Percentiles rank a stretch among this genome's conserved stretches.
These are phyloP conservation scores for Drosophila meridiana DNA, from an alignment of 2,888 invertebrate species.

Conservation along the genomic window DNA sequence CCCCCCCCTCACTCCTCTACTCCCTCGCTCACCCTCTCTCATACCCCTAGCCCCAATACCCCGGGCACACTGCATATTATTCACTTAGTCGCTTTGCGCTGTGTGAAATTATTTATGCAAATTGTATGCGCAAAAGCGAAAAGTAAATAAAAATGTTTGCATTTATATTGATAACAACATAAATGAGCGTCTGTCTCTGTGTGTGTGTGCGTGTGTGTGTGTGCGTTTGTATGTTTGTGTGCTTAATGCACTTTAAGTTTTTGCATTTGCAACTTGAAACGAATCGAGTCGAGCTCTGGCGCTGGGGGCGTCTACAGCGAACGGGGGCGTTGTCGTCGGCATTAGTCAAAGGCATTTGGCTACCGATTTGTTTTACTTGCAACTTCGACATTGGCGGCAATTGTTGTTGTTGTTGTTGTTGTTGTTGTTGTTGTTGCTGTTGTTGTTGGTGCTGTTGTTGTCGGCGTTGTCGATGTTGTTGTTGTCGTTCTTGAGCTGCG, in stretches of 20 bases:
- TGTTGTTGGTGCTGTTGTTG: conserved; percentile 21
- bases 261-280: conserved; percentile 69
- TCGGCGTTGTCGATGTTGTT: not conserved
- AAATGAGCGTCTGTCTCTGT: conserved; percentile 30
- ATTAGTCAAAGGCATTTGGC: conserved; percentile 72
- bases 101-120: conserved; percentile 73
- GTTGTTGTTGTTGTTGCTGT: conserved; percentile 21
- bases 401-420: conserved; percentile 32
- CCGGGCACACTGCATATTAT: conserved; percentile 36
- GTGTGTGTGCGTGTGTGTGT: conserved; percentile 4
- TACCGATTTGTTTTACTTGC: conserved; percentile 67
- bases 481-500: too few species aligned
- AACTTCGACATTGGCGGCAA: conserved; percentile 63
- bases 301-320: conserved; percentile 47
- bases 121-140: conserved; percentile 70
- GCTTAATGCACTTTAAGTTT: conserved; percentile 45
- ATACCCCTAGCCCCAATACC: not conserved
- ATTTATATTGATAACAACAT: conserved; percentile 72
- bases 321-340: conserved; percentile 55
- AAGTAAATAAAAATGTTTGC: conserved; percentile 40
- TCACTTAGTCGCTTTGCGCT: conserved; percentile 38
- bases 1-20: not conserved
- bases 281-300: conserved; percentile 35
- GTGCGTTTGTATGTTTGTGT: conserved; percentile 32
- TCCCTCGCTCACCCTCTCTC: fast-evolving